Evolutionary conservation across 53 echinoderm and acorn worm genomes (phyloP).

Genomic region (Echinometra lucunter): DNA sequence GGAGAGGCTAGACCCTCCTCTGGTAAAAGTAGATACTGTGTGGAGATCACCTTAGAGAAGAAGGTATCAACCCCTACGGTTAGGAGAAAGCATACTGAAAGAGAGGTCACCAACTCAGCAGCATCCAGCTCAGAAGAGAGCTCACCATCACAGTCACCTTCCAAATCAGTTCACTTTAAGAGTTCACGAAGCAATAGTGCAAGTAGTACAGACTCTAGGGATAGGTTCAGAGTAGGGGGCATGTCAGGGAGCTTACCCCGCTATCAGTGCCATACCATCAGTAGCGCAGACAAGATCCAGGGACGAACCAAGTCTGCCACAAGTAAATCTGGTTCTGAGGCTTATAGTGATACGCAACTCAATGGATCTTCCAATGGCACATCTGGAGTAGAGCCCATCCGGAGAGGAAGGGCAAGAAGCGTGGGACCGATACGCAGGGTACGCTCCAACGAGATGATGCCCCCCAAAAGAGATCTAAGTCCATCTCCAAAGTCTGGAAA

Average conservation of each 20-base stretch:
- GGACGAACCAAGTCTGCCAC: constrained; percentile 56
- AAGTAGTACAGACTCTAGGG: constrained; percentile 68
- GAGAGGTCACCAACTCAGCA: constrained; percentile 31
- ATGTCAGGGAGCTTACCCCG: constrained; percentile 55
- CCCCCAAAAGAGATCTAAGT: constrained; percentile 44
- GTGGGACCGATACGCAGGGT: constrained; percentile 73
- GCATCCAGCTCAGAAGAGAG: constrained; percentile 65
- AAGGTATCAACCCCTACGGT: constrained; percentile 55
- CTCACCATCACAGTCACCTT: constrained; percentile 67
- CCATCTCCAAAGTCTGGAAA: constrained; percentile 64
- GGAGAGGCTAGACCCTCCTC: constrained; percentile 49
- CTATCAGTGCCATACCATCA: constrained; percentile 68
- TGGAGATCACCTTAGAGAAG: constrained; percentile 67
- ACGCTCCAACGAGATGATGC: constrained; percentile 68
- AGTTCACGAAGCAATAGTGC: constrained; percentile 69
- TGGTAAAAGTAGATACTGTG: constrained; percentile 54
- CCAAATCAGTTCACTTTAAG: constrained; percentile 68
- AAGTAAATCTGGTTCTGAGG: constrained; percentile 48
- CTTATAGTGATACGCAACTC: constrained; percentile 55
- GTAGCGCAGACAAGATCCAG: constrained; percentile 61
- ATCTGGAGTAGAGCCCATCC: constrained; percentile 48
- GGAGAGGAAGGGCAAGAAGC: constrained; percentile 58
- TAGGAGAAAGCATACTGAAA: constrained; percentile 40
- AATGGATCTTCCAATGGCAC: constrained; percentile 68
- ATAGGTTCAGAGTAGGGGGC: constrained; percentile 44